Evolutionary conservation across 2,113 vertebrate species (phyloP), one percentile per base, ranked within the genome.

Genomic region (Vireo altiloquus): DNA sequence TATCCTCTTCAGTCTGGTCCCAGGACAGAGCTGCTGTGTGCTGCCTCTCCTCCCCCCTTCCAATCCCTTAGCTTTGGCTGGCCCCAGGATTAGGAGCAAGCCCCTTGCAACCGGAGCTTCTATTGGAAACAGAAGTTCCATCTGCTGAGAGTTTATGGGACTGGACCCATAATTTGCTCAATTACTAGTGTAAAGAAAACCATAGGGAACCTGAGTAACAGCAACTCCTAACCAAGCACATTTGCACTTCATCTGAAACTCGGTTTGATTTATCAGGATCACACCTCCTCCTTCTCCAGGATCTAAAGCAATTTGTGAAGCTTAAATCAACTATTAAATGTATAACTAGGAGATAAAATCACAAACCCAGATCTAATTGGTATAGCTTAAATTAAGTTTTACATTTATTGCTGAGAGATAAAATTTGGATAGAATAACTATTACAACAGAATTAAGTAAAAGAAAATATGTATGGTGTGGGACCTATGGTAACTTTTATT

Each of bases 371-470:
- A 95, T 95, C 79, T 98, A 97, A 96, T 90, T 97, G 96, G 49
- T 80, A 76, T 94, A 95, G 60, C 90, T 97, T 97, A 97, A 97
- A 97, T 97, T 93, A 97, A 95, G 88, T 96, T 97, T 97, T 96
- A 97, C 70, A 82, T 96, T 89, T 92, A 93, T 91, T 96, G 63
- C 69, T 91, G 47, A 77, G 74, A 96, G 91, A 95, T 97, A 97
- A 97, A 91, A 96, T 90, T 96, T 95, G 92, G 76, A 72, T 97
- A 95, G 84, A 82, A 95, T 97, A 95, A 91, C 86, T 97, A 78
- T 91, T 95, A 96, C 87, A 95, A 97, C 95, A 97, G 87, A 97
- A 96, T 92, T 97, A 96, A 97, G 61, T 78, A 42, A 97, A 77
- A 77, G 89, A 96, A 98, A 97, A 92, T 89, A 94, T 91, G 97